Percentiles rank a stretch among this genome's conserved stretches.
Evolutionary conservation across 2,797 vertebrate genomes (phyloP).

Genomic region (Brotula barbata): DNA sequence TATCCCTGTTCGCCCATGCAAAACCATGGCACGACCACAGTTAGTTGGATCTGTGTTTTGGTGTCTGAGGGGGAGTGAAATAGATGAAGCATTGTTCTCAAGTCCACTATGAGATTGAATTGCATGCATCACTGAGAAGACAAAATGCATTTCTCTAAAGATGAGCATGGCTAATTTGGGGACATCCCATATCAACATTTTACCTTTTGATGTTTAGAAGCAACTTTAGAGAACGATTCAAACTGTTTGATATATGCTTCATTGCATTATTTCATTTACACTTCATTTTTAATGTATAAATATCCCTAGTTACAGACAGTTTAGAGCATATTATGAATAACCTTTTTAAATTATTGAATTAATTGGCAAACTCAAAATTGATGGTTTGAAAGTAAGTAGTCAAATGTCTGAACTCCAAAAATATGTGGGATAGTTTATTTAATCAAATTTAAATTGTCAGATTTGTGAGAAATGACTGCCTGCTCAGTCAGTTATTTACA

Average conservation of each 20-base stretch:
- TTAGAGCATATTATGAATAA: too few species aligned
- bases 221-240: too few species aligned
- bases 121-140: neutral
- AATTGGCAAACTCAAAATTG: too few species aligned
- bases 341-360: too few species aligned
- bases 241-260: too few species aligned
- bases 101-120: constrained; percentile 10
- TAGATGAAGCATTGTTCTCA: constrained; percentile 23
- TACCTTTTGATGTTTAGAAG: too few species aligned
- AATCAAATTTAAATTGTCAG: neutral
- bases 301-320: too few species aligned
- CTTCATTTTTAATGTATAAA: too few species aligned
- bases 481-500: constrained; percentile 37
- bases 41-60: constrained; percentile 16
- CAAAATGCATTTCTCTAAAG: neutral
- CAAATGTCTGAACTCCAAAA: neutral
- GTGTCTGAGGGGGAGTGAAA: constrained; percentile 24
- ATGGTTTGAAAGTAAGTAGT: too few species aligned
- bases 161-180: neutral
- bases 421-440: neutral
- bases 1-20: constrained; percentile 38
- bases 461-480: neutral
- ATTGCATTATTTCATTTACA: too few species aligned
- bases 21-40: constrained; percentile 28
- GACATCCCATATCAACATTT: neutral